These are phyloP conservation scores for Pteria penguin DNA, from an alignment of 2,888 invertebrate genomes.

Conservation along the genomic window DNA sequence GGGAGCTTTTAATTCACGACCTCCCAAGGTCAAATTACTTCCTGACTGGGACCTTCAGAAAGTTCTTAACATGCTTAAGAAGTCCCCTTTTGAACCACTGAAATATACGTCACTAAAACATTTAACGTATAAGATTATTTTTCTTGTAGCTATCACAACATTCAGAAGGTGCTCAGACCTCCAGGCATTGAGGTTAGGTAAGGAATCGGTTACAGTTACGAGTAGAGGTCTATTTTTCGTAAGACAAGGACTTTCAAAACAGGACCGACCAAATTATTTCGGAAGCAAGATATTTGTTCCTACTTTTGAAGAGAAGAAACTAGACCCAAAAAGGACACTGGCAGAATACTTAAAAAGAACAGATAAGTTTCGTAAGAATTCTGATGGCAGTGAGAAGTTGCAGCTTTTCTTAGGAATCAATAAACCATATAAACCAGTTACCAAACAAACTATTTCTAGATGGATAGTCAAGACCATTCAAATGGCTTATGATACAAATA, in stretches of 20 bases:
- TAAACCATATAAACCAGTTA: slow-evolving; percentile 3
- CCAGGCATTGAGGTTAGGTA: not conserved
- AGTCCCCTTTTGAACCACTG: slow-evolving; percentile 13
- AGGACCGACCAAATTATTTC: not conserved
- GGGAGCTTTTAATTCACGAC: slow-evolving; percentile 25
- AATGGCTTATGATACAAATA: not conserved
- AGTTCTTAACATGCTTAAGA: slow-evolving; percentile 4
- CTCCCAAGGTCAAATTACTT: slow-evolving; percentile 4
- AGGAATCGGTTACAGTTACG: not conserved
- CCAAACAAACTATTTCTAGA: slow-evolving; percentile 6
- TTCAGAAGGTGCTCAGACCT: slow-evolving; percentile 7
- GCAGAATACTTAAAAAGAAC: slow-evolving; percentile 30
- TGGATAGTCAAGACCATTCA: too few species aligned
- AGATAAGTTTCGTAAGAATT: not conserved
- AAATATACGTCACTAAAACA: not conserved
- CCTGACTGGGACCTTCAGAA: slow-evolving; percentile 22
- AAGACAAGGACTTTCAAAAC: slow-evolving; percentile 1
- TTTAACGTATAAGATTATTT: too few species aligned
- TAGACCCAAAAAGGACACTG: too few species aligned
- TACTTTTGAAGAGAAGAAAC: too few species aligned
- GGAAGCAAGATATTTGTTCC: slow-evolving; percentile 13
- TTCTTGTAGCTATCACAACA: slow-evolving; percentile 4
- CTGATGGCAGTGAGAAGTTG: not conserved
- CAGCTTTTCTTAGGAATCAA: not conserved
- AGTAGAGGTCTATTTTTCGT: slow-evolving; percentile 9